Base-by-base conservation (phyloP, 2,888 invertebrate genomes). In the Panopea generosa region DNA sequence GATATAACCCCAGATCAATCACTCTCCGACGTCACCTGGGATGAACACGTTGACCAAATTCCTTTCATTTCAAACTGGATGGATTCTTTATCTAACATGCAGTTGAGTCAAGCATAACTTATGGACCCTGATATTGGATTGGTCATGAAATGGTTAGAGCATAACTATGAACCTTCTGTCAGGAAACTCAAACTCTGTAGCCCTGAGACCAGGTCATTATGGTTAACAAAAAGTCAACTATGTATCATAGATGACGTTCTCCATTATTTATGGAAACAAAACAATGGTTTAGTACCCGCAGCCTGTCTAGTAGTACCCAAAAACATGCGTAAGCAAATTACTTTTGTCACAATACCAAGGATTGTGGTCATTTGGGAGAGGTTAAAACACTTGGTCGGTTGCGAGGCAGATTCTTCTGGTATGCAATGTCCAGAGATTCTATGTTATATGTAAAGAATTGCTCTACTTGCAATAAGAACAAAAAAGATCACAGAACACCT, bases 361-460 rank as follows among this genome's bases (percentile, higher is more conserved):
- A 16, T 9, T 16, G 9, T 57, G 57, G 60, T 11, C 47, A 60
- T 45, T 22, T 45, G 22, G 60, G 47, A n/a, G 40, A 60, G 40
- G 20, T 18, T 3, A 26, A 47, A 60, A 60, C 60, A 11, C 24
- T 43, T 16, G 47, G 45, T 9, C 2, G 47, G 24, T 18, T 60
- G 45, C 43, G 45, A 27, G 43, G 45, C 24, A 43, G 47, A 3
- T 60, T 60, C 14, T 26, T 14, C 27, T 60, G 45, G 60, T 60
- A 60, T n/a, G 29, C 45, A 4, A 60, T 60, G 43, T 7, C 29
- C 4, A 56, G 20, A 18, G 56, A 56, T 56, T 11, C 6, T 9
- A 9, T 2, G 2, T 3, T 11, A 33, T 56, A 56, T n/a, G 56
- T 56, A 16, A 33, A 27, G 4, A 16, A 33, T 27, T 56, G 56